A percentile compares a stretch with the other conserved stretches of the same genome.
Conservation (phyloP, 2,113 vertebrate genomes). For the Nestor notabilis region DNA sequence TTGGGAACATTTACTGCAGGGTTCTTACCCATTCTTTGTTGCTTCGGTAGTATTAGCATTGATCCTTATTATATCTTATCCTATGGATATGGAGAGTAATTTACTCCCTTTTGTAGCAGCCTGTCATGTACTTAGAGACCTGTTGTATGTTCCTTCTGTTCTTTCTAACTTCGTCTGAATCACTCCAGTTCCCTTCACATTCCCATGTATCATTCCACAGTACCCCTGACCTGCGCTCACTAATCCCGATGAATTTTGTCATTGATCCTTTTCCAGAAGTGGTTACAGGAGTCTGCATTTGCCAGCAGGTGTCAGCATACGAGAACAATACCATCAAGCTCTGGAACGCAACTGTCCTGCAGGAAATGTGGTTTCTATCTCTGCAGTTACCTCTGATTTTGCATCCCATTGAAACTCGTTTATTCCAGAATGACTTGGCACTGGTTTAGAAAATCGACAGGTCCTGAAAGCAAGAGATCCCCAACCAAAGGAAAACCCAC, state of each 20-base stretch:
- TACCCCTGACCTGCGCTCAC: not conserved
- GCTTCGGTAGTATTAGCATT: fast-evolving
- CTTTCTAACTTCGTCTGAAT: not conserved
- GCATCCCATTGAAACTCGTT: not conserved
- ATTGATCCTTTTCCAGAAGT: not conserved
- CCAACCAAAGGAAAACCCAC: not conserved
- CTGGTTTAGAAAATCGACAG: not conserved
- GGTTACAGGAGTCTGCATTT: not conserved
- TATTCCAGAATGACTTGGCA: not conserved
- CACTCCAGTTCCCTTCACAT: not conserved
- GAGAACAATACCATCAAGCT: slow-evolving; percentile 17
- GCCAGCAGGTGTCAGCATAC: slow-evolving; percentile 65
- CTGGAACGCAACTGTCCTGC: not conserved
- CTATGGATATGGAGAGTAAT: not conserved
- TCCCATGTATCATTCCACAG: not conserved
- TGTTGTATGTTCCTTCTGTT: not conserved
- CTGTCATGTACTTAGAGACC: not conserved
- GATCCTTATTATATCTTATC: not conserved
- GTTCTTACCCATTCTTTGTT: not conserved
- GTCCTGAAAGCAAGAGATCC: not conserved
- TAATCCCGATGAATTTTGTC: not conserved
- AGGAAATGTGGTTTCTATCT: not conserved
- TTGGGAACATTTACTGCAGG: not conserved
- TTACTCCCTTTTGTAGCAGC: not conserved
- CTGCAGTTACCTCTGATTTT: not conserved